These are phyloP conservation scores for Boloria euphrosyne DNA, from an alignment of 2,888 invertebrate species.

Conservation along the genomic window DNA sequence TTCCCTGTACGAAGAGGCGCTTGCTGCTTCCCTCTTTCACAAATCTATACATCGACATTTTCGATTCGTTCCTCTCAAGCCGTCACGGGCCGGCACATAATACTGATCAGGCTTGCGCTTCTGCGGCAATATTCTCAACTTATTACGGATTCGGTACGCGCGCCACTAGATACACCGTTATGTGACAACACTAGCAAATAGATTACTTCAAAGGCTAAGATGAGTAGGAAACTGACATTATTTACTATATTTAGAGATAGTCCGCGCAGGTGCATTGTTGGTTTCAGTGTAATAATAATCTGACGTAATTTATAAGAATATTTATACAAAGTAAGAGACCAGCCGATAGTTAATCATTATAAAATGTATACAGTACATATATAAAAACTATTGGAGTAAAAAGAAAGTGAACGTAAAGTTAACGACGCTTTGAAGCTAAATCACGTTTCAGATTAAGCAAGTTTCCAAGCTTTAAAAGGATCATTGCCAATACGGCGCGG, in stretches of 20 bases:
- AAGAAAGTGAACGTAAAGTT: conserved; percentile 56
- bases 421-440: conserved; percentile 51
- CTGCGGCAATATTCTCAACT: conserved; percentile 54
- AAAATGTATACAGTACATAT: not conserved
- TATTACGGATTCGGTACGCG: conserved; percentile 74
- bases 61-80: conserved; percentile 57
- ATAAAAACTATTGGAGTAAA: conserved; percentile 13
- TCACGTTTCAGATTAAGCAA: conserved; percentile 57
- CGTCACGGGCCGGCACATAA: conserved; percentile 66
- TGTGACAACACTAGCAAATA: conserved; percentile 49
- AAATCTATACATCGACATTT: conserved; percentile 90
- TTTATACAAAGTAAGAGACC: too few species aligned
- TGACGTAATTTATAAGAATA: conserved; percentile 22
- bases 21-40: conserved; percentile 86
- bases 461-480: conserved; percentile 53
- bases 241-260: conserved; percentile 40
- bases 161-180: conserved; percentile 47
- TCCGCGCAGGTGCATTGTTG: conserved; percentile 27
- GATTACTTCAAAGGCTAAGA: conserved; percentile 41
- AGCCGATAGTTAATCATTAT: not conserved
- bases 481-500: conserved; percentile 53
- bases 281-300: conserved; percentile 27
- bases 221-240: conserved; percentile 41
- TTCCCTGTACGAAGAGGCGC: conserved; percentile 90
- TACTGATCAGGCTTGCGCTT: conserved; percentile 53